Evolutionary conservation across 2,888 invertebrate species (phyloP), one percentile per base, ranked within the genome.

Genomic region (Pterobdella sp.): DNA sequence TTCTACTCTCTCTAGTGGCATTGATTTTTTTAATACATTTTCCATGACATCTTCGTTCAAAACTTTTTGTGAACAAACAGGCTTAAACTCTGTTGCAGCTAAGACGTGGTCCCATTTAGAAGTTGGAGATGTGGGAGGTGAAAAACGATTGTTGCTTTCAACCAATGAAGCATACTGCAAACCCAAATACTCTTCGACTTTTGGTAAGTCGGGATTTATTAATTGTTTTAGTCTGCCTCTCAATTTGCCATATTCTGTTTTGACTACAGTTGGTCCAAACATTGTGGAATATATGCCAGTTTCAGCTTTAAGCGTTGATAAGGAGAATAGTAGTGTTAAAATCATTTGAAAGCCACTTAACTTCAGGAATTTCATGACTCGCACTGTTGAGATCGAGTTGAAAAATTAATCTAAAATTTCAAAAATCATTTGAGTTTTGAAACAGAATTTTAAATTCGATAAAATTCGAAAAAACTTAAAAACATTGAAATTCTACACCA

Each of bases 81-180:
- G 87, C 52, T 91, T 89, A 81, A 93, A 92, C 60, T 78, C 75
- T 7, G 79, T 72, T 3, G 79, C 80, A 3, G 80, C 77, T 31
- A 72, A 63, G 42, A 76, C 72, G 26, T 72, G 74, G 32, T 75
- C 73, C 94, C 94, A 85, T 82, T 80, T 79, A 36, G 92, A 89
- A 72, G 92, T 91, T 34, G 93, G 93, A 75, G 91, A 92, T 34
- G 94, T 93, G 31, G 95, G 95, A 22, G 94, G 94, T 93, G 95
- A 94, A 84, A 96, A 96, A 75, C 96, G 88, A 75, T 94, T 85
- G 74, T 90, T 89, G 4, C 92, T 93, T 60, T 91, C 86, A 37
- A 94, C 94, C 35, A 95, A 91, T 68, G 93, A 92, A 34, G 94
- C 96, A 84, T 95, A 96, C 4, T 94, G 94, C 75, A 96, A 90